Evolutionary conservation across 1,140 invertebrate species (phyloP).

Genomic region (Drosophila hydei): DNA sequence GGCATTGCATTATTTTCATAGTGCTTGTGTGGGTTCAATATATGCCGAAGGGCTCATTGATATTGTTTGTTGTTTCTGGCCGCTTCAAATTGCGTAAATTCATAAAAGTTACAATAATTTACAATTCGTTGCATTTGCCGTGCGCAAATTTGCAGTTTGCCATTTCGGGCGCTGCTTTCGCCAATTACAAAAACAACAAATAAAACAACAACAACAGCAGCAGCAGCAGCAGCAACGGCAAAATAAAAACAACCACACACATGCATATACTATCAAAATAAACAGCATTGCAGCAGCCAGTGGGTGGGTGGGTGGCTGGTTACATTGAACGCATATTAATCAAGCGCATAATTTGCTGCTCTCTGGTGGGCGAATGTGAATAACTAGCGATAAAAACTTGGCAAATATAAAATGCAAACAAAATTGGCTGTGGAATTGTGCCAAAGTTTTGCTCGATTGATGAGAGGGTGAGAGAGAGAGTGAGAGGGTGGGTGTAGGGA

Average conservation of each 20-base stretch:
- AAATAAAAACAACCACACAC: conserved; percentile 27
- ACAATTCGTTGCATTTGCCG: conserved; percentile 76
- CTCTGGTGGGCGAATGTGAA: conserved; percentile 52
- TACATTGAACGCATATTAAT: conserved; percentile 76
- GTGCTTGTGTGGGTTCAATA: neutral
- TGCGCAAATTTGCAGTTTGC: conserved; percentile 70
- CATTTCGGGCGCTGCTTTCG: conserved; percentile 41
- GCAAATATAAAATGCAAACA: conserved; percentile 81
- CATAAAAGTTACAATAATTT: conserved; percentile 77
- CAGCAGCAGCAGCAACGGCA: conserved; percentile 18
- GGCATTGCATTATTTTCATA: neutral
- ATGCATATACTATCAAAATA: conserved; percentile 71
- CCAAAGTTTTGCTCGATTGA: conserved; percentile 1
- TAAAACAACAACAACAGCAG: conserved; percentile 45
- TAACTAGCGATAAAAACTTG: conserved; percentile 80
- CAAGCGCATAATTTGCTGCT: conserved; percentile 72
- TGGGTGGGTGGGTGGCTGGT: neutral
- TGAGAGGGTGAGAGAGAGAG: neutral
- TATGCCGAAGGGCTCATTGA: conserved; percentile 19
- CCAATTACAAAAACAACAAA: conserved; percentile 47
- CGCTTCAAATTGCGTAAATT: conserved; percentile 52
- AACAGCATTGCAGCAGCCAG: conserved; percentile 46
- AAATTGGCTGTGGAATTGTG: conserved; percentile 45
- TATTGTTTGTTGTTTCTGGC: conserved; percentile 24
- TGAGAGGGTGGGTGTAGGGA: too few relatives aligned